These are phyloP conservation scores for Lepeophtheirus salmonis DNA, from an alignment of 1,140 invertebrate species.

Conservation along the genomic window DNA sequence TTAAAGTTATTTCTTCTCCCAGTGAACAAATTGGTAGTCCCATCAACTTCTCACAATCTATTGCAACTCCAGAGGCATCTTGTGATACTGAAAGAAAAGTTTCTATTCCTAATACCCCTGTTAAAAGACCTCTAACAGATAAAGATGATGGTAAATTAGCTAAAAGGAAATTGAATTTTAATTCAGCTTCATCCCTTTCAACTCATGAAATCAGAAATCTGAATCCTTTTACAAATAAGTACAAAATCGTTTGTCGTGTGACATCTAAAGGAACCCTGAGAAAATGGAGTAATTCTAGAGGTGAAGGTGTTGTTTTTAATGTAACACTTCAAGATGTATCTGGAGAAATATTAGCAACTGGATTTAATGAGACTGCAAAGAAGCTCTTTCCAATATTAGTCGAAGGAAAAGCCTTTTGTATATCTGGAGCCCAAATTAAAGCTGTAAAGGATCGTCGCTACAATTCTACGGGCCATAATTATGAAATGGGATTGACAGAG, in stretches of 20 bases:
- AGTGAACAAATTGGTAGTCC: neutral
- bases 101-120: neutral
- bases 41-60: too few species aligned
- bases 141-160: neutral
- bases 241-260: neutral
- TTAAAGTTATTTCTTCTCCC: neutral
- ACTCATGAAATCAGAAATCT: neutral
- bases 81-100: too few species aligned
- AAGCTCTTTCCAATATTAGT: neutral
- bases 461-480: conserved; percentile 7
- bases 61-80: too few species aligned
- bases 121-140: neutral
- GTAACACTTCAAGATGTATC: neutral
- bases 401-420: neutral
- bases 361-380: neutral
- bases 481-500: conserved; percentile 7
- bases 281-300: conserved; percentile 8
- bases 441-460: neutral
- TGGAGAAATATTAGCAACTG: conserved; percentile 10
- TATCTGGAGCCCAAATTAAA: conserved; percentile 3
- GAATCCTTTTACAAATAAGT: conserved; percentile 11
- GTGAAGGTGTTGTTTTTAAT: conserved; percentile 6
- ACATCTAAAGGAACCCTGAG: neutral
- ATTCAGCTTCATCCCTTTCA: neutral
- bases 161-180: neutral